Evolutionary conservation across 2,888 invertebrate species (phyloP), one percentile per base, ranked within the genome.

Genomic region (Tetranychus piercei): DNA sequence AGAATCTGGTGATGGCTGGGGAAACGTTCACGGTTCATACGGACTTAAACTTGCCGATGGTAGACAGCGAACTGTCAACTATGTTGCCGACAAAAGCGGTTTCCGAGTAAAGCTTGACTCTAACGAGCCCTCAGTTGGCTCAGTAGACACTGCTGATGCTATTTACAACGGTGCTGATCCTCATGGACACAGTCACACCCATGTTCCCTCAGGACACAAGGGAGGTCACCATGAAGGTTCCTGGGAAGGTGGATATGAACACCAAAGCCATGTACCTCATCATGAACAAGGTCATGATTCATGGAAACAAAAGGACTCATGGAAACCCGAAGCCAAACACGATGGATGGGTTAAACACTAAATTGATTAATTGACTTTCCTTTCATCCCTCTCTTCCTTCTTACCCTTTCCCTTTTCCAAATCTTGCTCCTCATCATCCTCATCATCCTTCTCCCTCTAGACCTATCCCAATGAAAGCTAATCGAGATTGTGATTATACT

Each of bases 131-230:
- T 20, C 22, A 20, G 34, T 23, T 23, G 34, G 22, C 15, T 23
- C 20, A 23, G 34, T 77, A 43, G 76, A 78, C 66, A 74, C 76
- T 64, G 78, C 78, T 0, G 72, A 70, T 71, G 78, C 74, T 1
- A 34, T 74, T 55, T 70, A 71, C 18, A 74, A 74, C 20, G 74
- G 74, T 64, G 70, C 74, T n/a, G 74, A 74, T 23, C 65, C 23
- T 6, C 45, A 71, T 43, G 74, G 74, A 55, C 69, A 69, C 69
- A 69, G 69, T 43, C 65, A 71, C 45, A 55, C 71, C 1, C 74
- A 74, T 70, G 70, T 74, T 15, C 71, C 71, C 4, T 70, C 74
- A 7, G 74, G 74, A 23, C 69, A 69, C 34, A 69, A 69, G 20
- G 34, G 34, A 22, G 20, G 34, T 69, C 20, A 23, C 22, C 69